A percentile compares a stretch with the other conserved stretches of the same genome.
Conservation (phyloP, 2,797 vertebrate genomes). For the Muscicapa comitata region DNA sequence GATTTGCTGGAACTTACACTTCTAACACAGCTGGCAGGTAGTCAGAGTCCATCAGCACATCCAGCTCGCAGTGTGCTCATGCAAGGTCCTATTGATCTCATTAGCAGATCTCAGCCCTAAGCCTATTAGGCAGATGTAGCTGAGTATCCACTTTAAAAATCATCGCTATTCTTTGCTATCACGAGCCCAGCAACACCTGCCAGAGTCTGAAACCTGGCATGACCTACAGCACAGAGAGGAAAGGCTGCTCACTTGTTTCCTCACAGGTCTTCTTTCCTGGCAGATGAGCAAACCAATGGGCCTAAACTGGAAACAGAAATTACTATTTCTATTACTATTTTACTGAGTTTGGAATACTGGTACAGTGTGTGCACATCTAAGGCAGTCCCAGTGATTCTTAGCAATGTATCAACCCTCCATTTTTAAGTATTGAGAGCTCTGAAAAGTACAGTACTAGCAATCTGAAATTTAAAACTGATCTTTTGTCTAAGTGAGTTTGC, state of each 20-base stretch:
- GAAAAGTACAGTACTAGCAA: background rate
- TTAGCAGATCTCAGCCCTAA: slow-evolving; percentile 26
- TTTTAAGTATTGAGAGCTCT: background rate
- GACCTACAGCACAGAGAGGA: background rate
- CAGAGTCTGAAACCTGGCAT: background rate
- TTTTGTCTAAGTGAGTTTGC: background rate
- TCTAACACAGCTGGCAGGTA: slow-evolving; percentile 19
- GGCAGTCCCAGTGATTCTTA: background rate
- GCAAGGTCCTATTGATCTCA: slow-evolving; percentile 17
- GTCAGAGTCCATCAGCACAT: slow-evolving; percentile 4
- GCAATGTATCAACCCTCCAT: background rate
- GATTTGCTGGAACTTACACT: background rate
- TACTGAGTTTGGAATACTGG: background rate
- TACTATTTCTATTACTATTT: background rate
- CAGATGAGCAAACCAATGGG: background rate
- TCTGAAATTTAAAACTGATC: background rate
- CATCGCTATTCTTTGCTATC: background rate
- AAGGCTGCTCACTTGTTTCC: background rate
- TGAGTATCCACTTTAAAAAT: slow-evolving; percentile 13
- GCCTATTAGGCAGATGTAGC: slow-evolving; percentile 16
- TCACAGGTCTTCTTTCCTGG: background rate
- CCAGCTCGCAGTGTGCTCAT: background rate
- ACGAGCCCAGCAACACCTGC: background rate
- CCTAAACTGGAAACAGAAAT: background rate
- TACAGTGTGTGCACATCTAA: background rate